Base-by-base conservation (phyloP, 2,797 vertebrate genomes). In the Natrix natrix region DNA sequence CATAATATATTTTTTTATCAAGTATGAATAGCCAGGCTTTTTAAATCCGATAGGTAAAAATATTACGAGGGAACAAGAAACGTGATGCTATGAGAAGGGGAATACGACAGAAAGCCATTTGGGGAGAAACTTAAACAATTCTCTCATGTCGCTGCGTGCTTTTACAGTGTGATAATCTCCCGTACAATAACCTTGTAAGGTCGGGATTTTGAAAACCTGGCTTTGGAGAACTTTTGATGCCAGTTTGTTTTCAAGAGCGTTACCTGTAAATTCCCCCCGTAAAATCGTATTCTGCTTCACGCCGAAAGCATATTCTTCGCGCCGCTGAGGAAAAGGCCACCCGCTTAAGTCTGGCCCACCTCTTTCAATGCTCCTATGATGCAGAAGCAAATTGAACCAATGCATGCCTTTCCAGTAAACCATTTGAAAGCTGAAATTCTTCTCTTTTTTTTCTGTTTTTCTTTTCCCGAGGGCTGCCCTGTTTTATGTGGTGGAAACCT, bases 31-130 rank as follows among this genome's bases (percentile, higher is more conserved):
- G 28, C 78, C 32, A 59, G 28, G 3, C 54, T 90, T 66, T 90
- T 91, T 96, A 96, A 96, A 95, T 63, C 93, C 7, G 94, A 97
- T 91, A 93, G 66, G 90, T 66, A 95, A 95, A 91, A 78, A 95
- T 96, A 48, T 94, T 96, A 43, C 94, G 14, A 7, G 89, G 7
- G 10, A 37, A 93, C 88, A 4, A 78, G 32, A 94, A 93, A 24
- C 8, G 12, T 89, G 92, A 52, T 55, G 69, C 3, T 57, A 87
- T 91, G 95, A 93, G 93, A 94, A 90, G 2, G 4, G 90, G 91
- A 92, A 93, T 90, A 93, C 26, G 12, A 91, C 94, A 93, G 60
- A 61, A 93, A 94, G 17, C 16, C 87, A 0, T 12, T 37, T 48
- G 89, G 87, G 95, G 94, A 94, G 48, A 93, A 14, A 95, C 90